Evolutionary conservation across 2,888 invertebrate species (phyloP).

Genomic region (Catocala nupta): DNA sequence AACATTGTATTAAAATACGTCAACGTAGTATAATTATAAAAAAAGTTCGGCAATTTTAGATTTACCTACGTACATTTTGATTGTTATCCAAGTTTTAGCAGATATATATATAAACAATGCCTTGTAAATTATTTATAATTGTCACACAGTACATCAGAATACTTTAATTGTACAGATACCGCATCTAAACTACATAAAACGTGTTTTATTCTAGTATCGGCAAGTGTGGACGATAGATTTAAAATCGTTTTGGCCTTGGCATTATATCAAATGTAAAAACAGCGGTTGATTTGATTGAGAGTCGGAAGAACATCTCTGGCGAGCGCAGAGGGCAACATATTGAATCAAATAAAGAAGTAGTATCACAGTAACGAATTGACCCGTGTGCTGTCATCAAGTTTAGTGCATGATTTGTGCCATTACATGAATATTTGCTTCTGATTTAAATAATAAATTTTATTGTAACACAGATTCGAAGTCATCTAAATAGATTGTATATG

Average conservation of each 20-base stretch:
- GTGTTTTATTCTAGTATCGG: constrained; percentile 20
- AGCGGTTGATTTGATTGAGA: constrained; percentile 57
- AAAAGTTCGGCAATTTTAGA: too few species aligned
- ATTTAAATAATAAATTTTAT: background rate
- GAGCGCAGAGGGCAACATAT: constrained; percentile 26
- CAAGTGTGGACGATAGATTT: constrained; percentile 25
- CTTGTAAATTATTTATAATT: constrained; percentile 20
- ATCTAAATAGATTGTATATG: too few species aligned
- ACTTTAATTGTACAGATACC: constrained; percentile 9
- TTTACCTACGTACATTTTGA: constrained; percentile 7
- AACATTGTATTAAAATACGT: too few species aligned
- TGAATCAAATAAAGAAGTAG: constrained; percentile 4
- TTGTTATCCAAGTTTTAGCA: constrained; percentile 16
- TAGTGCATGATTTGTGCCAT: background rate
- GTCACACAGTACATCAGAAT: constrained; percentile 14
- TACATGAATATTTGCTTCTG: background rate
- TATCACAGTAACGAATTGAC: too few species aligned
- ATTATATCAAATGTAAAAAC: constrained; percentile 48
- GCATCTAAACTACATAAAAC: constrained; percentile 21
- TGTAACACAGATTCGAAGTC: too few species aligned
- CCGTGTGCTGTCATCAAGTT: background rate
- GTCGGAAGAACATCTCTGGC: constrained; percentile 49
- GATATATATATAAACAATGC: constrained; percentile 41
- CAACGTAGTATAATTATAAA: too few species aligned
- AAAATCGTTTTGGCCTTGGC: constrained; percentile 54